Conservation (phyloP, 1,140 invertebrate species). For the Drosophila lowei region DNA sequence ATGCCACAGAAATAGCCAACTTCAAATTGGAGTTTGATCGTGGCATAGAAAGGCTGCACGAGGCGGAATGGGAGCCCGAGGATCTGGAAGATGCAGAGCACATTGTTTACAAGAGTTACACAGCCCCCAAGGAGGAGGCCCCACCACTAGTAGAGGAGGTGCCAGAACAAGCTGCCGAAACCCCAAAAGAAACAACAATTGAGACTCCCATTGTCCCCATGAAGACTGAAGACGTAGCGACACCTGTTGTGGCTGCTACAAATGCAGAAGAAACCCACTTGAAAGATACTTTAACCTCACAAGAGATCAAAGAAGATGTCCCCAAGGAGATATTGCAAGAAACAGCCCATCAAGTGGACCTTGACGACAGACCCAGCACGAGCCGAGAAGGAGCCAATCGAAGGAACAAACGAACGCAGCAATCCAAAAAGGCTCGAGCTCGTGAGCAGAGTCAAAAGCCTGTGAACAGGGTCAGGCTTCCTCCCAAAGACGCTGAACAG, state of each 20-base stretch:
- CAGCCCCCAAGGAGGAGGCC: slow-evolving; percentile 39
- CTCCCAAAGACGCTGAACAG: neutral
- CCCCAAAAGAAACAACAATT: neutral
- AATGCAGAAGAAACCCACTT: neutral
- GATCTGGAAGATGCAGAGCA: slow-evolving; percentile 51
- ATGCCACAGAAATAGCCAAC: slow-evolving; percentile 73
- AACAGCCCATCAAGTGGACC: neutral
- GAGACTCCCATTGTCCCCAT: neutral
- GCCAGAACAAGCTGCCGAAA: neutral
- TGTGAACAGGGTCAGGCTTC: slow-evolving; percentile 21
- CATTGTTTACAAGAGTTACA: slow-evolving; percentile 59
- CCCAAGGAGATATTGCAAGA: too few species aligned
- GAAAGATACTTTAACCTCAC: neutral
- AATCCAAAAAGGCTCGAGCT: slow-evolving; percentile 31
- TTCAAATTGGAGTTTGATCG: slow-evolving; percentile 73
- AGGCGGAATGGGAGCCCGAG: slow-evolving; percentile 53
- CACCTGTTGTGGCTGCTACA: neutral
- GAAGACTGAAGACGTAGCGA: slow-evolving; percentile 8
- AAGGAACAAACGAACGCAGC: slow-evolving; percentile 45
- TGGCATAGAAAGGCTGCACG: slow-evolving; percentile 51
- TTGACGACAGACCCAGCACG: slow-evolving; percentile 49
- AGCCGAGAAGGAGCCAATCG: slow-evolving; percentile 47
- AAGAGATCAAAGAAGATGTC: neutral
- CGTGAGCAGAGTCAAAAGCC: slow-evolving; percentile 63
- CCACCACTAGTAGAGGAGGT: neutral